phyloP scores from a whole-genome alignment of 2,888 invertebrate species.

The Melanotus villosus region DNA sequence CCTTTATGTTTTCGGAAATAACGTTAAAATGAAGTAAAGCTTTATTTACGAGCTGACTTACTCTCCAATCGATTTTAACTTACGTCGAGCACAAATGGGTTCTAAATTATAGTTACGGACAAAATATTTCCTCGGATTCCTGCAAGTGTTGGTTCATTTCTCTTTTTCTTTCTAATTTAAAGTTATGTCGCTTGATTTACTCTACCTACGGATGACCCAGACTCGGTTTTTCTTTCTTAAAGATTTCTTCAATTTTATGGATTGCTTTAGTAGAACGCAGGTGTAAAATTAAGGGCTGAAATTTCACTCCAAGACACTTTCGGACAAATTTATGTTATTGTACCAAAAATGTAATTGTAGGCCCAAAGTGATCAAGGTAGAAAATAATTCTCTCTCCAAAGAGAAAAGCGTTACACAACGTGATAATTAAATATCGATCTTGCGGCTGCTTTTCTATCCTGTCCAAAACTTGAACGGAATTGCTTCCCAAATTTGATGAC shows the following conservation, averaged over 20 bases:
- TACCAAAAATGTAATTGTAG: too few relatives aligned
- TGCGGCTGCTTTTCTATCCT: constrained; percentile 3
- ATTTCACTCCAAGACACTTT: too few relatives aligned
- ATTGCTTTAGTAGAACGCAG: neutral
- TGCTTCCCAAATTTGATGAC: constrained; percentile 26
- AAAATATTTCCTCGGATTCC: constrained; percentile 32
- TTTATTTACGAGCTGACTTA: constrained; percentile 31
- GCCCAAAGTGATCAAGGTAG: neutral
- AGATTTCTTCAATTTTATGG: neutral
- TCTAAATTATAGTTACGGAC: constrained; percentile 34
- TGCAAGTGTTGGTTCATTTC: constrained; percentile 22
- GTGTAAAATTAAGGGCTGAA: neutral
- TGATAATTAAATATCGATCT: constrained; percentile 28
- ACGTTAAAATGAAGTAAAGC: constrained; percentile 23
- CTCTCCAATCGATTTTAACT: constrained; percentile 30
- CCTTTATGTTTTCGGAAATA: constrained; percentile 11
- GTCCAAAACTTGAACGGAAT: constrained; percentile 10
- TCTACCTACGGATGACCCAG: neutral
- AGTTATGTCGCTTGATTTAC: constrained; percentile 20
- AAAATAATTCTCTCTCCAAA: constrained; percentile 5
- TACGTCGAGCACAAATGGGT: constrained; percentile 24
- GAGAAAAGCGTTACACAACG: constrained; percentile 3
- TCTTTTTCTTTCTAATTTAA: constrained; percentile 26
- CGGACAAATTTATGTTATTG: too few relatives aligned
- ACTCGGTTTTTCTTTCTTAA: neutral